Percentiles rank a stretch among this genome's conserved stretches.
These are phyloP conservation scores for Tachina grossa DNA, from an alignment of 2,888 invertebrate genomes.

Conservation along the genomic window DNA sequence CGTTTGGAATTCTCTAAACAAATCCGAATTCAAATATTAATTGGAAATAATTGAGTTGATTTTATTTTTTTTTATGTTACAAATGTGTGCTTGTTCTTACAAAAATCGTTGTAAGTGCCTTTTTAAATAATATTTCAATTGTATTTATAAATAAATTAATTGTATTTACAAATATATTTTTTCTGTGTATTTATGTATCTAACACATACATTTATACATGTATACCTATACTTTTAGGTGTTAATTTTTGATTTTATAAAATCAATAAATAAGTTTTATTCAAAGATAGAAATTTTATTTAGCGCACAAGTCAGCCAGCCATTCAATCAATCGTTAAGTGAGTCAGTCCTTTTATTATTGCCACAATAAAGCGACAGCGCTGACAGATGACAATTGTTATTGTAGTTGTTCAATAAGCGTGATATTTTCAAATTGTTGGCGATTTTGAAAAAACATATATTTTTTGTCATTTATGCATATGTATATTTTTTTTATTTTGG, in stretches of 20 bases:
- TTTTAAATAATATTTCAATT: too few relatives aligned
- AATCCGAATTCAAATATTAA: too few relatives aligned
- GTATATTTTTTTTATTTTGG: constrained; percentile 43
- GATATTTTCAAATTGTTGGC: constrained; percentile 80
- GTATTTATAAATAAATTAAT: too few relatives aligned
- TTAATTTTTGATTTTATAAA: neutral
- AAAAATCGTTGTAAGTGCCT: too few relatives aligned
- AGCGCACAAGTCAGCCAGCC: neutral
- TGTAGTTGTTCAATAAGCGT: constrained; percentile 77
- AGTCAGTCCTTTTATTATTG: constrained; percentile 33
- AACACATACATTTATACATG: neutral
- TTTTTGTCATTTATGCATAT: constrained; percentile 32
- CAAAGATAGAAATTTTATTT: neutral
- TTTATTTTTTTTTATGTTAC: too few relatives aligned
- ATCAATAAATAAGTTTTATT: constrained; percentile 1
- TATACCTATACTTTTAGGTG: neutral
- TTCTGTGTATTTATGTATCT: too few relatives aligned
- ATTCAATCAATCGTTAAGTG: constrained; percentile 36
- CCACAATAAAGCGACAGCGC: constrained; percentile 54
- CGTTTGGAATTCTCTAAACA: too few relatives aligned
- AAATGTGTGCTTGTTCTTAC: too few relatives aligned
- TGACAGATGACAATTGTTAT: constrained; percentile 67
- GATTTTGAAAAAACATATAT: constrained; percentile 73
- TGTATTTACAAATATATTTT: too few relatives aligned
- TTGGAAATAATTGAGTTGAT: too few relatives aligned